These are phyloP conservation scores for Coptodon rendalli DNA, from an alignment of 2,113 vertebrate species.

Conservation along the genomic window DNA sequence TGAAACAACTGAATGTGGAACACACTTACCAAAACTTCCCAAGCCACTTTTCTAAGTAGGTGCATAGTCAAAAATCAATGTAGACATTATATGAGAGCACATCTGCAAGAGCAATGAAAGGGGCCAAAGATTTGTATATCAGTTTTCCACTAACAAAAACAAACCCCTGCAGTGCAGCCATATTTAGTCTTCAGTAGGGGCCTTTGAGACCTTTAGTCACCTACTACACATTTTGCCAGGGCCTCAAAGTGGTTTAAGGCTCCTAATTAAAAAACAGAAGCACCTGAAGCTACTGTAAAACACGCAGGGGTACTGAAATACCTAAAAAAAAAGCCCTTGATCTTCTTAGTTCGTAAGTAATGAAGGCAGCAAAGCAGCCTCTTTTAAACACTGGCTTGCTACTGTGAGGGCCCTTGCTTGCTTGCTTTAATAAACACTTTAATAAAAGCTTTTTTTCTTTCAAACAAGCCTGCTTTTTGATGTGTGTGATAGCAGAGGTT, in stretches of 20 bases:
- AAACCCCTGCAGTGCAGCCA: neutral
- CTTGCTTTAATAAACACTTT: constrained; percentile 18
- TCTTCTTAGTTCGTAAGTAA: constrained; percentile 12
- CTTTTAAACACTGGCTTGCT: neutral
- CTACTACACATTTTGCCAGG: constrained; percentile 13
- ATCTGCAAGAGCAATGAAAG: neutral
- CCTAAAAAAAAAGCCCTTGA: constrained; percentile 31
- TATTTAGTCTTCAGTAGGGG: neutral
- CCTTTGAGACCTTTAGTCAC: neutral
- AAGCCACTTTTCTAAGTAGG: neutral
- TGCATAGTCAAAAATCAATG: neutral
- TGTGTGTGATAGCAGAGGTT: neutral
- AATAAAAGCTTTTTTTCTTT: neutral
- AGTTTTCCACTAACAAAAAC: constrained; percentile 4
- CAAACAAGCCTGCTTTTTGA: constrained; percentile 23
- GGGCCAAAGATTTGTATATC: neutral
- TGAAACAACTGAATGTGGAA: neutral
- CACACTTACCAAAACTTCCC: neutral
- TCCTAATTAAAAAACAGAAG: constrained; percentile 27
- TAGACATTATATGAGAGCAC: neutral
- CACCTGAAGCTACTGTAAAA: constrained; percentile 41
- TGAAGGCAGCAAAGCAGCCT: neutral
- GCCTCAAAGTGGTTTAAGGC: constrained; percentile 22
- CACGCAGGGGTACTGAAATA: constrained; percentile 20
- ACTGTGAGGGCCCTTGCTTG: constrained; percentile 3